A percentile compares a stretch with the other conserved stretches of the same genome.
These are phyloP conservation scores for Panopea generosa DNA, from an alignment of 2,888 invertebrate species.

Conservation along the genomic window DNA sequence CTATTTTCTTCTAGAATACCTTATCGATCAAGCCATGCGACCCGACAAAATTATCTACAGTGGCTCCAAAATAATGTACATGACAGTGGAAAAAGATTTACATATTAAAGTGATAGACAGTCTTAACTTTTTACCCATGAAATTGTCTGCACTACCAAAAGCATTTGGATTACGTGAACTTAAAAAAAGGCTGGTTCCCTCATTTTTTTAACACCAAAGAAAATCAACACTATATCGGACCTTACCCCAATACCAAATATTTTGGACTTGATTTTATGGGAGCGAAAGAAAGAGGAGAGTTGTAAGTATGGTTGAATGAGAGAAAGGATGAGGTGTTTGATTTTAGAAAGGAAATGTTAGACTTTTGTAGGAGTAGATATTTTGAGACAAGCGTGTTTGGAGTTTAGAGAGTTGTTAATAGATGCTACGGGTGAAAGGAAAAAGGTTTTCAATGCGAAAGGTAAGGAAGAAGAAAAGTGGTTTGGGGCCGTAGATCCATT, in stretches of 20 bases:
- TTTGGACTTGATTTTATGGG: constrained; percentile 33
- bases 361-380: constrained; percentile 54
- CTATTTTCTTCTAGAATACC: constrained; percentile 47
- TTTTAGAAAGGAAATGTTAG: constrained; percentile 47
- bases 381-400: constrained; percentile 37
- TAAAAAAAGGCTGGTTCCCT: constrained; percentile 44
- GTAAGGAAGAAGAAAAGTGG: constrained; percentile 12
- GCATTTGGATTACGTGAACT: constrained; percentile 50
- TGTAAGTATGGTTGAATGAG: constrained; percentile 24
- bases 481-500: constrained; percentile 43
- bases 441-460: background rate
- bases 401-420: constrained; percentile 35
- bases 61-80: constrained; percentile 41
- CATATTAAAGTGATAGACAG: constrained; percentile 41
- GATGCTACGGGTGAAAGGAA: background rate
- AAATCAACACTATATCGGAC: constrained; percentile 47
- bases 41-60: constrained; percentile 13
- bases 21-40: constrained; percentile 37
- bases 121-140: constrained; percentile 55
- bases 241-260: constrained; percentile 31
- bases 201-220: constrained; percentile 53
- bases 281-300: constrained; percentile 16
- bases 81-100: constrained; percentile 35
- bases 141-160: constrained; percentile 48
- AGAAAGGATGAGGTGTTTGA: constrained; percentile 24